These are phyloP conservation scores for Hirtodrosophila cameraria DNA, from an alignment of 2,888 invertebrate species.

Conservation along the genomic window DNA sequence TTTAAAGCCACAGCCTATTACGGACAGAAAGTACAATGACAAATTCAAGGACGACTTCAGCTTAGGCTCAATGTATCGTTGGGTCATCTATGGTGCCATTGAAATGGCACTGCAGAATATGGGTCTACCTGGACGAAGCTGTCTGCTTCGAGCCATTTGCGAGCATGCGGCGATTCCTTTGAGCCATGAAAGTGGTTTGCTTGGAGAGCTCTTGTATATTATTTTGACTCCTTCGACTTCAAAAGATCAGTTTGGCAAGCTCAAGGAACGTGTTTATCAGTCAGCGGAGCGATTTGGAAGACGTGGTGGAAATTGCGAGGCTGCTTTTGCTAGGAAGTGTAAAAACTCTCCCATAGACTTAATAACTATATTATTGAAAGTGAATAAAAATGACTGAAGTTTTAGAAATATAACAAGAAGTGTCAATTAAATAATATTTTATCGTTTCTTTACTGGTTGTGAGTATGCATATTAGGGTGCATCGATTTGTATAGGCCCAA, in stretches of 20 bases:
- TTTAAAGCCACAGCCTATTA: conserved; percentile 71
- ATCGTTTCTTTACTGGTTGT: no score
- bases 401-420: no score
- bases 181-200: conserved; percentile 88
- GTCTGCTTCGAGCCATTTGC: conserved; percentile 90
- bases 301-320: conserved; percentile 69
- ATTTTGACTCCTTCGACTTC: conserved; percentile 91
- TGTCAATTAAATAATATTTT: no score
- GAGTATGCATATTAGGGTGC: no score
- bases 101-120: conserved; percentile 84
- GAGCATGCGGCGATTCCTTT: conserved; percentile 89
- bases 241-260: conserved; percentile 86
- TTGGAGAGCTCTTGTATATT: conserved; percentile 90
- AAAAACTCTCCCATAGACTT: conserved; percentile 70
- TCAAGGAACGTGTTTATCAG: conserved; percentile 88
- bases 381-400: conserved; percentile 18
- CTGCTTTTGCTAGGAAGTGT: conserved; percentile 62
- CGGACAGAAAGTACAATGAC: conserved; percentile 36
- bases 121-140: conserved; percentile 88
- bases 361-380: conserved; percentile 64
- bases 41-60: conserved; percentile 33
- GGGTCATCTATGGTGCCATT: conserved; percentile 77
- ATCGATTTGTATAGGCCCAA: no score
- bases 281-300: conserved; percentile 89
- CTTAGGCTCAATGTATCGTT: conserved; percentile 66